These are phyloP conservation scores for Amazona ochrocephala DNA, from an alignment of 2,797 vertebrate genomes.

Conservation along the genomic window DNA sequence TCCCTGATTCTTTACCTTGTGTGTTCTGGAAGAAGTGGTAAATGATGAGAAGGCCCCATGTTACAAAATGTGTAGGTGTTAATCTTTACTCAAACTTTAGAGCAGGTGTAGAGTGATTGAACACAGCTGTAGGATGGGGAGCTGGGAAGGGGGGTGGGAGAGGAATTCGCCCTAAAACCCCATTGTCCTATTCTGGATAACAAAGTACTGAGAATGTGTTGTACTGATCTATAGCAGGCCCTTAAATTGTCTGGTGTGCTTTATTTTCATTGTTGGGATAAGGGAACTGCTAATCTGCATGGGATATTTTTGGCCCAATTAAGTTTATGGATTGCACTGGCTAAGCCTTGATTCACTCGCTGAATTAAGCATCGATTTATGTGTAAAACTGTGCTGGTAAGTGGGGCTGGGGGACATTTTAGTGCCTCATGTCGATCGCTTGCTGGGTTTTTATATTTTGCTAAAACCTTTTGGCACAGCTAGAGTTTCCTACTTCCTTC, in stretches of 20 bases:
- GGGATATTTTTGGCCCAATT: background rate
- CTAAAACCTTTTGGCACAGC: constrained; percentile 48
- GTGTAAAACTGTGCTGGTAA: background rate
- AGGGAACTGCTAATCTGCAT: background rate
- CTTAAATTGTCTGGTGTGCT: background rate
- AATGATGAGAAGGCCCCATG: background rate
- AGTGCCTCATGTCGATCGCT: background rate
- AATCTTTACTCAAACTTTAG: background rate
- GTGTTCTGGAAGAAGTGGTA: background rate
- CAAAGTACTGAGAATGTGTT: background rate
- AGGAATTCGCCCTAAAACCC: background rate
- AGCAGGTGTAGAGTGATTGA: background rate
- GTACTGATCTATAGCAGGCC: background rate
- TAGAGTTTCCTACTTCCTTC: background rate
- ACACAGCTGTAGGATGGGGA: background rate
- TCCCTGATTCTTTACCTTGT: background rate
- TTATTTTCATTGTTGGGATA: background rate
- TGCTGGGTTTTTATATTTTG: constrained; percentile 43
- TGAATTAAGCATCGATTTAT: constrained; percentile 41
- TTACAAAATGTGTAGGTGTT: background rate
- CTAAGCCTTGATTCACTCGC: constrained; percentile 16
- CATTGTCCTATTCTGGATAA: background rate
- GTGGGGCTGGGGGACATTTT: constrained; percentile 2
- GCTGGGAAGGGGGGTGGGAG: background rate
- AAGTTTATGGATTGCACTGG: constrained; percentile 21